Conservation (phyloP, 2,888 invertebrate genomes). For the Hanleya hanleyi region DNA sequence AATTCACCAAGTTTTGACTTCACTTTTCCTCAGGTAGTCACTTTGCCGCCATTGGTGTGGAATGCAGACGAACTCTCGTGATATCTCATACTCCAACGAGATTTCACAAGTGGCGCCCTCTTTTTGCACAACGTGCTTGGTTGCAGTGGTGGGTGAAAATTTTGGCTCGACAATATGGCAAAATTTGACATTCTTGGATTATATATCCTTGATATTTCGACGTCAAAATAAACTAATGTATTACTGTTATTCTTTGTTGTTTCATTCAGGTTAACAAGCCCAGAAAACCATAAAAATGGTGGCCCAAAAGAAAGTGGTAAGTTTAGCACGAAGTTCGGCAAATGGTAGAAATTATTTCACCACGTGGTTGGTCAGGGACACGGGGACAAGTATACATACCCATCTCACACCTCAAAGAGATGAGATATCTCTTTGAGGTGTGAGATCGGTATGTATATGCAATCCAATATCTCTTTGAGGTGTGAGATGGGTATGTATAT, state of each 20-base stretch:
- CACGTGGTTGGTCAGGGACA: too few relatives aligned
- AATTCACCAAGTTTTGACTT: not conserved
- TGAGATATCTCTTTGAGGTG: too few relatives aligned
- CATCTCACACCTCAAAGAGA: too few relatives aligned
- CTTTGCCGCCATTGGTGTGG: not conserved
- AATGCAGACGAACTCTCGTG: not conserved
- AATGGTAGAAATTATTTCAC: too few relatives aligned
- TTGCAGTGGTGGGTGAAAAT: not conserved
- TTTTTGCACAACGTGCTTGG: not conserved
- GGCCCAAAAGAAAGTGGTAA: slow-evolving; percentile 57
- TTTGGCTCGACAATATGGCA: not conserved
- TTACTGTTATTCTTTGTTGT: not conserved
- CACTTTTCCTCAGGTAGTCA: not conserved
- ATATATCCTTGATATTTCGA: not conserved
- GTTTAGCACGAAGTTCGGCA: too few relatives aligned
- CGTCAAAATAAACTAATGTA: not conserved
- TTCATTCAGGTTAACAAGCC: not conserved
- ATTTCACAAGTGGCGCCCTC: not conserved
- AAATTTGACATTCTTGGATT: not conserved
- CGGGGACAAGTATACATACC: too few relatives aligned
- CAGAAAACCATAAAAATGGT: slow-evolving; percentile 42
- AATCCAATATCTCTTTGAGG: too few relatives aligned
- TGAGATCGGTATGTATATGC: too few relatives aligned
- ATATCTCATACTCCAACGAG: not conserved
- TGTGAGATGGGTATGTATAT: too few relatives aligned